These are phyloP conservation scores for Plebejus argus DNA, from an alignment of 2,888 invertebrate species.

Conservation along the genomic window DNA sequence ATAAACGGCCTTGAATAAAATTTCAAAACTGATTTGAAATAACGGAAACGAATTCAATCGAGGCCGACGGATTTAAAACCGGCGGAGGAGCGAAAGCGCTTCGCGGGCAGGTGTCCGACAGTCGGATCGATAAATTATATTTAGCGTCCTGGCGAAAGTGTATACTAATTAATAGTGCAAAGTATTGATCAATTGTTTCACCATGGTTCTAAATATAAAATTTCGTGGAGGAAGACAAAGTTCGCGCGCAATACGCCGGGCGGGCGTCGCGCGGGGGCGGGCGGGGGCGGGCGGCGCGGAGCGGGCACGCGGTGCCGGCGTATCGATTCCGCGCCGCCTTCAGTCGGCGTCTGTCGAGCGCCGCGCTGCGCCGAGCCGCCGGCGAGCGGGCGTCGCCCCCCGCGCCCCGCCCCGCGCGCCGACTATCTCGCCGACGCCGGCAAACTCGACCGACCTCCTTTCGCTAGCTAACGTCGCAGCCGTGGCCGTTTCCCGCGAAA, in stretches of 20 bases:
- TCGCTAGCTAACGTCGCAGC: constrained; percentile 76
- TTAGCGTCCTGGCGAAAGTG: constrained; percentile 59
- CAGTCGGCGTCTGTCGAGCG: constrained; percentile 80
- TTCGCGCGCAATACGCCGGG: constrained; percentile 79
- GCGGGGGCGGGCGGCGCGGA: constrained; percentile 45
- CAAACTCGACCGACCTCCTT: constrained; percentile 79
- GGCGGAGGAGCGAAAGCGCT: constrained; percentile 12
- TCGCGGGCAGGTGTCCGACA: neutral
- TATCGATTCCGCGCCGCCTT: constrained; percentile 78
- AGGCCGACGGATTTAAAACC: constrained; percentile 9
- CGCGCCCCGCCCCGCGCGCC: constrained; percentile 53
- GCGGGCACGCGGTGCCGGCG: constrained; percentile 58
- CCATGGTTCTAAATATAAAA: constrained; percentile 81
- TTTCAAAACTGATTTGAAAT: neutral
- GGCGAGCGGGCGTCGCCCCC: constrained; percentile 61
- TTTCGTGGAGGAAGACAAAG: constrained; percentile 78
- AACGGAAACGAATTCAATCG: neutral
- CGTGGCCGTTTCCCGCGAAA: constrained; percentile 72
- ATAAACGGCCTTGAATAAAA: neutral
- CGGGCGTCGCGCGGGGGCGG: constrained; percentile 62
- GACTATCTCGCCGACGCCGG: constrained; percentile 69
- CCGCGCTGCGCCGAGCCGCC: constrained; percentile 79
- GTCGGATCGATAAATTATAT: constrained; percentile 32
- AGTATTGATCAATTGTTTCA: constrained; percentile 79
- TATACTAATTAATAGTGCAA: constrained; percentile 75